phyloP scores from a whole-genome alignment of 2,113 vertebrate species.

The Cebidichthys violaceus region DNA sequence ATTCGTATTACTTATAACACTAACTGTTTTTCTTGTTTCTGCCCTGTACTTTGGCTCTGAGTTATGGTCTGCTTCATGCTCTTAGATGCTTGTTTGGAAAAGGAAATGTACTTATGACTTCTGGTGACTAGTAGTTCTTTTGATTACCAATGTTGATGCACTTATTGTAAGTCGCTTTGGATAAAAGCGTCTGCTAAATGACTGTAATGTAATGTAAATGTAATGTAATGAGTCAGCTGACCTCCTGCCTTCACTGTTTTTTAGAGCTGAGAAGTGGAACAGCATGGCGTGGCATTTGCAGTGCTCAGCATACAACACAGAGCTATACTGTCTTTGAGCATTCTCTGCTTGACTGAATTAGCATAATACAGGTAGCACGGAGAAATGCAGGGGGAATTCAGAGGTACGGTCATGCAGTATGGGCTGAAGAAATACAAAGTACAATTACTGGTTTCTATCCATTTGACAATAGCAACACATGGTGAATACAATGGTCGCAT shows the following conservation, averaged over 20 bases:
- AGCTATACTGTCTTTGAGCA: slow-evolving; percentile 1
- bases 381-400: background rate
- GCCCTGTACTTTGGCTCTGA: too few relatives aligned
- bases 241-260: slow-evolving; percentile 22
- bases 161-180: too few relatives aligned
- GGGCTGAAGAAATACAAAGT: background rate
- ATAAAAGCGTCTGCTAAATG: too few relatives aligned
- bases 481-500: background rate
- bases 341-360: background rate
- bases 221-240: slow-evolving; percentile 35
- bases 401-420: background rate
- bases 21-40: too few relatives aligned
- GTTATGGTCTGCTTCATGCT: too few relatives aligned
- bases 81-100: too few relatives aligned
- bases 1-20: too few relatives aligned
- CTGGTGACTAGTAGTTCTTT: too few relatives aligned
- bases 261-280: slow-evolving; percentile 16
- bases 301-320: slow-evolving; percentile 3
- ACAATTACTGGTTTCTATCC: background rate
- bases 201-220: too few relatives aligned
- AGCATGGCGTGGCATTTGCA: slow-evolving; percentile 29
- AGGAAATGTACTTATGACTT: too few relatives aligned
- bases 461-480: background rate
- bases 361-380: slow-evolving; percentile 3
- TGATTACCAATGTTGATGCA: too few relatives aligned